phyloP scores from a whole-genome alignment of 2,113 vertebrate genomes.

The Urocolius indicus region DNA sequence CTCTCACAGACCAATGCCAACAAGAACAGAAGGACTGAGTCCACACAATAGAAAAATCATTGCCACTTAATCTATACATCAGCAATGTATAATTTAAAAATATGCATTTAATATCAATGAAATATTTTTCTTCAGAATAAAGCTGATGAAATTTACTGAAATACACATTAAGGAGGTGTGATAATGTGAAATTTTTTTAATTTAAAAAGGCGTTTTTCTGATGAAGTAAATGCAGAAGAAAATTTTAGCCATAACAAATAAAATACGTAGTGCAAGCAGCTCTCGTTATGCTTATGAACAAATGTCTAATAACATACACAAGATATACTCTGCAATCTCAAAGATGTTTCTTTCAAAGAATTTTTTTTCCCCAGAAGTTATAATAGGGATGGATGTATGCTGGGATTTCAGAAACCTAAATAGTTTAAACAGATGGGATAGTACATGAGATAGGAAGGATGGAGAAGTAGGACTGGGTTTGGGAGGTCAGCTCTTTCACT shows the following conservation, averaged over 20 bases:
- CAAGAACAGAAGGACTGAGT: neutral
- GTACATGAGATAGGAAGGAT: neutral
- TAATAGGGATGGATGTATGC: neutral
- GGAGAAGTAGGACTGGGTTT: neutral
- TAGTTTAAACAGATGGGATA: neutral
- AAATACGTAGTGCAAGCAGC: neutral
- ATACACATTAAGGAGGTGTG: neutral
- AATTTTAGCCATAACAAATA: neutral
- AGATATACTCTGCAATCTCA: neutral
- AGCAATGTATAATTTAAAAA: neutral
- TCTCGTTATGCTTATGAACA: neutral
- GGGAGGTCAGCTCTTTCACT: neutral
- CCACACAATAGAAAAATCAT: neutral
- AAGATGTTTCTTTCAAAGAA: neutral
- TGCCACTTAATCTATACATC: neutral
- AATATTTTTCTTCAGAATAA: neutral
- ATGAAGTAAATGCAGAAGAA: neutral
- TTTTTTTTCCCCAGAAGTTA: neutral
- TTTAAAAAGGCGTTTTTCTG: neutral
- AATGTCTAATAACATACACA: neutral
- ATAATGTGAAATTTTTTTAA: neutral
- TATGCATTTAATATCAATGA: neutral
- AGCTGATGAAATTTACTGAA: neutral
- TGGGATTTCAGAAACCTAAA: neutral
- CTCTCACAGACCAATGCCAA: neutral